Evolutionary conservation across 2,113 vertebrate species (phyloP), one percentile per base, ranked within the genome.

Genomic region (Mesocricetus auratus): DNA sequence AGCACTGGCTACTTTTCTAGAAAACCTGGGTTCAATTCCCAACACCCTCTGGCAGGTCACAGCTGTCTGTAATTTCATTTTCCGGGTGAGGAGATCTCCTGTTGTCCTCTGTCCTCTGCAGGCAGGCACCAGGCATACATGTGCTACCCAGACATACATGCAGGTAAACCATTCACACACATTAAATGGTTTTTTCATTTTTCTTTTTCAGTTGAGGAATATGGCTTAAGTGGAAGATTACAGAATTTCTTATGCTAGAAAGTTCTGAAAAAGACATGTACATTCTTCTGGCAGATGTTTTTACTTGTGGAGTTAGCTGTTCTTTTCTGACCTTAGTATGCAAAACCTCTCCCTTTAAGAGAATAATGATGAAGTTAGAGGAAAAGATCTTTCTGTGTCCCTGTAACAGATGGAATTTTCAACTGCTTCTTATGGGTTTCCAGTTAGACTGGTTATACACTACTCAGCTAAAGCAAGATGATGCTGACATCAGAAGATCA

Each of bases 361-460:
- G 36, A 85, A 26, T 53, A 81, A 79, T 90, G 45, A 47, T 13
- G 60, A 9, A 94, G 7, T 88, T 97, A 86, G 22, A 91, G 16
- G 58, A 86, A 92, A 85, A 19, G 2, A 96, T 81, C 77, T 31
- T 87, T 42, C 26, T 92, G 1, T 85, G 29, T 88, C 31, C 47
- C 78, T 81, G 4, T n/a, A n/a, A 58, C n/a, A 81, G 22, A 19
- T 93, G 77, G 64, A 88, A 96, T 95, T 91, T 92, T 96, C 36
- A 75, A 42, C 22, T 53, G 39, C 50, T 1, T 81, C 87, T 92
- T 92, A 66, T 64, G 94, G 31, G 91, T 74, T 95, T 96, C 45
- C 90, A 60, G 62, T 88, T 85, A 95, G 94, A 94, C 85, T 93
- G 89, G 82, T 94, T 96, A 56, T 87, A 94, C 50, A 83, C 45